Percentiles rank a stretch among this genome's conserved stretches.
phyloP scores from a whole-genome alignment of 2,888 invertebrate genomes.

The Acleris holmiana region DNA sequence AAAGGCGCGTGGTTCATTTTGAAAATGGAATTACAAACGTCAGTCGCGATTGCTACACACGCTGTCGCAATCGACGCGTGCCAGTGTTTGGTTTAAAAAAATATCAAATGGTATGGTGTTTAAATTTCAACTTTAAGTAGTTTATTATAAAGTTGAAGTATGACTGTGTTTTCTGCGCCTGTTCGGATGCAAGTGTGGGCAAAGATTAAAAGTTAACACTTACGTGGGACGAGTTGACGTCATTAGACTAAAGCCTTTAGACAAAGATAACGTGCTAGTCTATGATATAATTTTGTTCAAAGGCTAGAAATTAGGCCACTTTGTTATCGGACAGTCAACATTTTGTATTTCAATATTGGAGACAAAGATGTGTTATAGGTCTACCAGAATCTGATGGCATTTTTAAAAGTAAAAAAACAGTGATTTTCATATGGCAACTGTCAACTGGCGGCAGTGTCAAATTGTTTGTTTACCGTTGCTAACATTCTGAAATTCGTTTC shows the following conservation, averaged over 20 bases:
- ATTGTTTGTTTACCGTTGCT: too few species aligned
- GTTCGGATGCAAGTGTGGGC: slow-evolving; percentile 48
- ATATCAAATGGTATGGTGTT: slow-evolving; percentile 30
- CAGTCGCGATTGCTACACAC: slow-evolving; percentile 44
- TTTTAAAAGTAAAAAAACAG: too few species aligned
- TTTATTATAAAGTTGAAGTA: slow-evolving; percentile 42
- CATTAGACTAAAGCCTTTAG: slow-evolving; percentile 50
- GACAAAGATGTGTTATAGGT: too few species aligned
- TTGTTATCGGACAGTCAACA: slow-evolving; percentile 21
- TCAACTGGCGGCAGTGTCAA: too few species aligned
- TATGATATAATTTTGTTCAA: slow-evolving; percentile 47
- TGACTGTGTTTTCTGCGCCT: slow-evolving; percentile 38
- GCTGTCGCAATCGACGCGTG: slow-evolving; percentile 78
- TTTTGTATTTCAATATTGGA: slow-evolving; percentile 12
- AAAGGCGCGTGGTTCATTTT: slow-evolving; percentile 52
- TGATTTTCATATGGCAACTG: too few species aligned
- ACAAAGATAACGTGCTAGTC: slow-evolving; percentile 46
- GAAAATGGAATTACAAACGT: slow-evolving; percentile 56
- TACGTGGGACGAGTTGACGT: slow-evolving; percentile 70
- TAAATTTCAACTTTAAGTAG: slow-evolving; percentile 51
- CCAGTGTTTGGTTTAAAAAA: slow-evolving; percentile 52
- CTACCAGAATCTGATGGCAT: too few species aligned
- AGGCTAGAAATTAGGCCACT: slow-evolving; percentile 22
- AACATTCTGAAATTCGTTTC: too few species aligned
- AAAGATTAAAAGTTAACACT: slow-evolving; percentile 37